These are phyloP conservation scores for Sminthopsis crassicaudata DNA, from an alignment of 2,113 vertebrate species.

Conservation along the genomic window DNA sequence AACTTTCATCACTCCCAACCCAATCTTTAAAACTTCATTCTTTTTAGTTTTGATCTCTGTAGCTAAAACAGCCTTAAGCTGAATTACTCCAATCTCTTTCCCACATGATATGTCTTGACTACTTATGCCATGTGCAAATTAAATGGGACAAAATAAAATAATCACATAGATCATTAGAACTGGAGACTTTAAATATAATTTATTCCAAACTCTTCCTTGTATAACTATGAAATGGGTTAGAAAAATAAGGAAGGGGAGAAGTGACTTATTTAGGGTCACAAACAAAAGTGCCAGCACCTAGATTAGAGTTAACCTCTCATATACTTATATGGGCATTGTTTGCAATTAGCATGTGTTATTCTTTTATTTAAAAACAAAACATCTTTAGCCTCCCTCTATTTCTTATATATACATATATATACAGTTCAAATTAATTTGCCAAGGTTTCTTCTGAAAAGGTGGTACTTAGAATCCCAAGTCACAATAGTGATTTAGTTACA, in stretches of 20 bases:
- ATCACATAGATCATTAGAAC: neutral
- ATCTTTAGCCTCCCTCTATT: neutral
- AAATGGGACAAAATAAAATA: neutral
- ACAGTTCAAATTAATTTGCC: neutral
- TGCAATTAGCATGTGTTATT: neutral
- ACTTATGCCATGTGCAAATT: neutral
- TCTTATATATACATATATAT: neutral
- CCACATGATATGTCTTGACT: neutral
- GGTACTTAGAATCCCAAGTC: neutral
- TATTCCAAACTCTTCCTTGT: neutral
- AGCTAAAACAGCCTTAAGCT: neutral
- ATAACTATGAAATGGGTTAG: neutral
- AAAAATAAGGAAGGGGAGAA: neutral
- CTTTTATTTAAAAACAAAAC: neutral
- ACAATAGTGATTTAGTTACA: neutral
- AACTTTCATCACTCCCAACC: neutral
- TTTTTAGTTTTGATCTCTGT: neutral
- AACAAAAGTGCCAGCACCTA: neutral
- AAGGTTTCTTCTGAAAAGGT: neutral
- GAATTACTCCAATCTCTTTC: neutral
- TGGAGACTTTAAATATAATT: neutral
- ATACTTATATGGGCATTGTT: neutral
- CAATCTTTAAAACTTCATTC: neutral
- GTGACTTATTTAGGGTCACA: neutral
- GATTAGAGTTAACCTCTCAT: neutral